These are phyloP conservation scores for Aelia acuminata DNA, from an alignment of 2,888 invertebrate species.

Conservation along the genomic window DNA sequence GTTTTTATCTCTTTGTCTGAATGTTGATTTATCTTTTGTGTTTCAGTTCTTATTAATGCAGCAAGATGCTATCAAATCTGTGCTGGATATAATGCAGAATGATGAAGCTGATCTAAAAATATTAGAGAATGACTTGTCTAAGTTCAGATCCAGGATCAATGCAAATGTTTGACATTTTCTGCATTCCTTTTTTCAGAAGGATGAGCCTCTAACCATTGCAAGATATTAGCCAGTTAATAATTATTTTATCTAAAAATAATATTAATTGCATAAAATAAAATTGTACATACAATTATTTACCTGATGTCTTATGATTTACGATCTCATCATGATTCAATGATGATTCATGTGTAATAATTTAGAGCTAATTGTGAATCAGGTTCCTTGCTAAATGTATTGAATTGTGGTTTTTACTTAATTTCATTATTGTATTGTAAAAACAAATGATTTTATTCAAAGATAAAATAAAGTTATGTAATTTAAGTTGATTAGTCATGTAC, in stretches of 20 bases:
- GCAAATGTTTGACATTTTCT: conserved; percentile 18
- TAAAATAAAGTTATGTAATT: not conserved
- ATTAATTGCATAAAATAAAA: not conserved
- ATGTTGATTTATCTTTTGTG: conserved; percentile 54
- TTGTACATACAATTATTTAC: conserved; percentile 9
- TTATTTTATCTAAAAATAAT: not conserved
- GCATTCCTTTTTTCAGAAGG: not conserved
- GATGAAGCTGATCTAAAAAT: conserved; percentile 84
- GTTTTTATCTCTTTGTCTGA: not conserved
- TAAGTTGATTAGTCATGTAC: conserved; percentile 10
- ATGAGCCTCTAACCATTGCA: not conserved
- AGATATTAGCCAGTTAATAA: not conserved
- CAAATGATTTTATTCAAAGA: not conserved
- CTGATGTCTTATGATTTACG: not conserved
- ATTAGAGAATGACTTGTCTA: conserved; percentile 70
- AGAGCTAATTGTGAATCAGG: not conserved
- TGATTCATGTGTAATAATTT: not conserved
- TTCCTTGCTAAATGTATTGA: not conserved
- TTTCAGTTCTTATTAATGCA: conserved; percentile 85
- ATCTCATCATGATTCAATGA: not conserved
- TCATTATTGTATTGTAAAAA: conserved; percentile 20
- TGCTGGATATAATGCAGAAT: conserved; percentile 85
- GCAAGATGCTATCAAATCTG: conserved; percentile 89
- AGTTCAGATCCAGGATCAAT: conserved; percentile 2
- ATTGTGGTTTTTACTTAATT: not conserved